Evolutionary conservation across 2,797 vertebrate genomes (phyloP), one percentile per base, ranked within the genome.

Genomic region (Epinephelus coioides): DNA sequence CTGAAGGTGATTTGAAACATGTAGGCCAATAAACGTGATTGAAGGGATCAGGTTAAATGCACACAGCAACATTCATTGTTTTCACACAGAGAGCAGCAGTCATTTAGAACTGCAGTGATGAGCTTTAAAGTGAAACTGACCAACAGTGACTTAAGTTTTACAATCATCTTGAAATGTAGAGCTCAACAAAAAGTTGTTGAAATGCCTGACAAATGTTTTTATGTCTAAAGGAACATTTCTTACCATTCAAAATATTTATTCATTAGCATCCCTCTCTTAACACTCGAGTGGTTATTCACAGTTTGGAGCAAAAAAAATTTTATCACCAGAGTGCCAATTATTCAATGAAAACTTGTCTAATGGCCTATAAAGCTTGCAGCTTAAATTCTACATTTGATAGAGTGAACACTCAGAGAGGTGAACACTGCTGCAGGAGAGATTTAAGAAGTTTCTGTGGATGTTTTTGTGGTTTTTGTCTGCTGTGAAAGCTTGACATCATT

Each of bases 11-110:
- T 72, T 34, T 50, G 44, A 73, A 70, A 79, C 73, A 67, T 51
- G 75, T 18, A 19, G 75, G 75, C 46, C 69, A 64, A 75, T 85
- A 78, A 86, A 88, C 19, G 2, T 50, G 68, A 79, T 11, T 18
- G 64, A 81, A 30, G 17, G 69, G 40, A 59, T 76, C 1, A 2
- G 38, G 25, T 44, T 38, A 27, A 79, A 60, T 27, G 44, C 13
- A n/a, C 46, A 34, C 11, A 17, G 1, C 23, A 21, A 38, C 59
- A 23, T 56, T 21, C n/a, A 69, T 38, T 61, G 60, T 75, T 69
- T 68, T 46, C 50, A 65, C 27, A 23, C 0, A 66, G 73, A 62
- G 19, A 30, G 17, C 19, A 6, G 23, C 49, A 59, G 44, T 40
- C n/a, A 34, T 14, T 27, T 46, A 15, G 18, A 61, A 5, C 38